phyloP scores from a whole-genome alignment of 2,888 invertebrate species.

The Geophilus truncorum region DNA sequence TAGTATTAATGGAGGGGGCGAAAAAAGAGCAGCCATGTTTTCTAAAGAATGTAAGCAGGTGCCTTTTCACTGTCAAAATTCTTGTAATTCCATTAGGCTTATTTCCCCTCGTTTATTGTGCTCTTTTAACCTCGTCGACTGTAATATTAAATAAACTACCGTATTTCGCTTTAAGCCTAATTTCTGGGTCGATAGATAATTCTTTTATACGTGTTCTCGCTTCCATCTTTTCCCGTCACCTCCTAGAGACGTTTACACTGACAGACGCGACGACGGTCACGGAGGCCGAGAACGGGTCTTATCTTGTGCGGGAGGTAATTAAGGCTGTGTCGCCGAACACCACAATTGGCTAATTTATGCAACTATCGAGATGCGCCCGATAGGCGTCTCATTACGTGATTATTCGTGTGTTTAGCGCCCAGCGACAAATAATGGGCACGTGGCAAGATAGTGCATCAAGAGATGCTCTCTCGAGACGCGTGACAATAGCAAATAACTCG shows the following conservation, averaged over 20 bases:
- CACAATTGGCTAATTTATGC: slow-evolving; percentile 34
- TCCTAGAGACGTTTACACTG: not conserved
- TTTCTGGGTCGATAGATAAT: not conserved
- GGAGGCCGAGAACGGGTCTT: slow-evolving; percentile 28
- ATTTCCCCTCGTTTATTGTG: not conserved
- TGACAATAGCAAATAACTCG: not conserved
- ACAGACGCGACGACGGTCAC: slow-evolving; percentile 21
- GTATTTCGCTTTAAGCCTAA: not conserved
- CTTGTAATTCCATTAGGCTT: slow-evolving; percentile 2
- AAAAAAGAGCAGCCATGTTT: not conserved
- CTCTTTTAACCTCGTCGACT: not conserved
- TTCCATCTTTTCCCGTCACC: slow-evolving; percentile 3
- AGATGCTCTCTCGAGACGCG: not conserved
- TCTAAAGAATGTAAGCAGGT: slow-evolving; percentile 14
- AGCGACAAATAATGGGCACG: slow-evolving; percentile 31
- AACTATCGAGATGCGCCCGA: slow-evolving; percentile 31
- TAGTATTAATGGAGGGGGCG: not conserved
- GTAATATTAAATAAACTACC: not conserved
- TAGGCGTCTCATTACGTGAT: slow-evolving; percentile 34
- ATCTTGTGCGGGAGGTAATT: slow-evolving; percentile 18
- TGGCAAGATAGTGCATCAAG: slow-evolving; percentile 18
- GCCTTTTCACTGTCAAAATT: not conserved
- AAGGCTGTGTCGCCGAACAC: slow-evolving; percentile 28
- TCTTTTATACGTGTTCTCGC: not conserved
- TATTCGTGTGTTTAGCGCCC: slow-evolving; percentile 34